Percentiles rank a stretch among this genome's conserved stretches.
Evolutionary conservation across 1,140 invertebrate genomes (phyloP).

Genomic region (Aphelinus certus): DNA sequence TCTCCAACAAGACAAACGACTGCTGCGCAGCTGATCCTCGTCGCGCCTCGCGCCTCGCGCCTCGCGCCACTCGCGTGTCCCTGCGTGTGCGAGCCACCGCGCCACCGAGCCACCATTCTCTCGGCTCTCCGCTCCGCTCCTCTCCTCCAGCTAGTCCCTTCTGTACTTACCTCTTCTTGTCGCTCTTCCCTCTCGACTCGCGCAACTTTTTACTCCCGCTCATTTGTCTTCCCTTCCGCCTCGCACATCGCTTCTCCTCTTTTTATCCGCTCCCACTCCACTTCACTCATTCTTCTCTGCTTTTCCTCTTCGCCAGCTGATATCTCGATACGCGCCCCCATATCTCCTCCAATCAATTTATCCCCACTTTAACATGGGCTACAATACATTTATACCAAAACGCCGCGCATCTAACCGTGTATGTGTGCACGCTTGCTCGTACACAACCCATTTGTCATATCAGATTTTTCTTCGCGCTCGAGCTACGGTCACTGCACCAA

Average conservation of each 20-base stretch:
- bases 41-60: not conserved
- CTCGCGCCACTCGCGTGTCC: not conserved
- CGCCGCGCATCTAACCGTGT: no score
- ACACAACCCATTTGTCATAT: no score
- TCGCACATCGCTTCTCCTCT: no score
- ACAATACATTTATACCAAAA: no score
- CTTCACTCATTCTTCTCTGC: not conserved
- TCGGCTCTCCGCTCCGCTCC: not conserved
- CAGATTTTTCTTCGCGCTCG: no score
- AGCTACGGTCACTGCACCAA: no score
- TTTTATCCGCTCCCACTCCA: not conserved
- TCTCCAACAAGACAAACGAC: no score
- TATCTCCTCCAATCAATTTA: no score
- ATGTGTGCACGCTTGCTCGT: no score
- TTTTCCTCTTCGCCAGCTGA: not conserved
- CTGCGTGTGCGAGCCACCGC: not conserved
- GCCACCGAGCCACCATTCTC: constrained; percentile 1
- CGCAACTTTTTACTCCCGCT: constrained; percentile 3
- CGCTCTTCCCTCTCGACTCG: not conserved
- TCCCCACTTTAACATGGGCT: no score
- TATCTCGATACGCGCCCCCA: no score
- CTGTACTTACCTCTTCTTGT: not conserved
- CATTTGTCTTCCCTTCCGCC: constrained; percentile 17
- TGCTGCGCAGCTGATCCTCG: not conserved
- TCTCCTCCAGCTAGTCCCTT: not conserved